A percentile compares a stretch with the other conserved stretches of the same genome.
Evolutionary conservation across 2,888 invertebrate genomes (phyloP).

Genomic region (Caenorhabditis imperialis): DNA sequence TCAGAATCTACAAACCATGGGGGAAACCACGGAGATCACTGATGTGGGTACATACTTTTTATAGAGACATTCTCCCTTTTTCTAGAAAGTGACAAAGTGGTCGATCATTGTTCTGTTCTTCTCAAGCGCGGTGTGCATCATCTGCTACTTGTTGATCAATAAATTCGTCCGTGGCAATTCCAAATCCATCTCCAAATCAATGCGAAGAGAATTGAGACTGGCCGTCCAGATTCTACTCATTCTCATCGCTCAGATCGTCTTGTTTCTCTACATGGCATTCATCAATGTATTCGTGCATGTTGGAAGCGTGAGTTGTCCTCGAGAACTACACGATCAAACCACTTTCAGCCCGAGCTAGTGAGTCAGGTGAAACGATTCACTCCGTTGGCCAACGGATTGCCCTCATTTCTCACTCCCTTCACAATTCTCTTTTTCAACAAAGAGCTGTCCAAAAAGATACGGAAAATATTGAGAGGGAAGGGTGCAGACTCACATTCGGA

Average conservation of each 20-base stretch:
- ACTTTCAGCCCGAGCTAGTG: background rate
- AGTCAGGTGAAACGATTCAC: background rate
- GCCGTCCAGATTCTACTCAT: slow-evolving; percentile 1
- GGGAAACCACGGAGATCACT: too few species aligned
- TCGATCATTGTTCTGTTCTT: background rate
- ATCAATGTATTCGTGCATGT: background rate
- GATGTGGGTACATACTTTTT: background rate
- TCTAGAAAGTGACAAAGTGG: background rate
- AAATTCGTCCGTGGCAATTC: background rate
- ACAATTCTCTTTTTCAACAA: too few species aligned
- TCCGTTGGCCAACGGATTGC: too few species aligned
- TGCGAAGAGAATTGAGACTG: slow-evolving; percentile 10
- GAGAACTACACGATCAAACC: too few species aligned
- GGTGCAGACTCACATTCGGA: too few species aligned
- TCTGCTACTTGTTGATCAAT: background rate
- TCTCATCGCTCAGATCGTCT: slow-evolving; percentile 8
- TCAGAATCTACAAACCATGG: too few species aligned
- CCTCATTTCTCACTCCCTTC: too few species aligned
- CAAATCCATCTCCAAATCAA: background rate
- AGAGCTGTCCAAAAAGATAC: too few species aligned
- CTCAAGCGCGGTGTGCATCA: background rate
- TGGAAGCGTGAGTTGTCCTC: background rate
- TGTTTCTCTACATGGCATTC: slow-evolving; percentile 16
- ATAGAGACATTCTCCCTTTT: background rate
- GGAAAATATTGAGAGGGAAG: too few species aligned